Evolutionary conservation across 2,113 vertebrate genomes (phyloP).

Genomic region (Condylura cristata): DNA sequence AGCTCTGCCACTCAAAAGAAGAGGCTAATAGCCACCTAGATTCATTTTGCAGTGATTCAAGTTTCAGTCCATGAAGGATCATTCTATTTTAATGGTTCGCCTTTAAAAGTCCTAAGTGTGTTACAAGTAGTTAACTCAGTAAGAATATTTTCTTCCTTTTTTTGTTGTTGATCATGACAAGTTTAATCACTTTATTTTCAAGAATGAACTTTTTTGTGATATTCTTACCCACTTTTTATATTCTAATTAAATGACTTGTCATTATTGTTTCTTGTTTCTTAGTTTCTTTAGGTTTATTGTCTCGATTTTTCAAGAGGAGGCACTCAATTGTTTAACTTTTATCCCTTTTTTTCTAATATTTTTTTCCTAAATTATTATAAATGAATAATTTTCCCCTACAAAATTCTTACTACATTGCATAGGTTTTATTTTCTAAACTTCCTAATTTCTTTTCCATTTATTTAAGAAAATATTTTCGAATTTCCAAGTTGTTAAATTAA

Average conservation of each 20-base stretch:
- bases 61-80: constrained; percentile 91
- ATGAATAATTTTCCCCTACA: background rate
- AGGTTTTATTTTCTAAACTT: background rate
- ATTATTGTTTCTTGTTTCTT: constrained; percentile 21
- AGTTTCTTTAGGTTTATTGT: constrained; percentile 32
- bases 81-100: constrained; percentile 85
- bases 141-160: constrained; percentile 76
- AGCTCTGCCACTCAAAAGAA: constrained; percentile 85
- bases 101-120: constrained; percentile 91
- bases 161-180: constrained; percentile 55
- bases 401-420: background rate
- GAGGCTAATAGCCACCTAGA: constrained; percentile 91
- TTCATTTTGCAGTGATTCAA: constrained; percentile 90
- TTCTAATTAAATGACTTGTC: background rate
- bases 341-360: background rate
- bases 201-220: background rate
- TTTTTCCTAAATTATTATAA: no score
- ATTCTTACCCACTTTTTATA: background rate
- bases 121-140: constrained; percentile 85
- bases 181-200: constrained; percentile 14
- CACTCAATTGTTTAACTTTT: constrained; percentile 27
- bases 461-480: background rate
- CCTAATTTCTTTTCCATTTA: background rate
- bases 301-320: background rate
- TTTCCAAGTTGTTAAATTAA: constrained; percentile 7